A percentile compares a stretch with the other conserved stretches of the same genome.
These are phyloP conservation scores for Rattus norvegicus DNA, from an alignment of 2,113 vertebrate genomes.

Conservation along the genomic window GRCr8 NC_086024.1:39797001-39797500, in stretches of 20 bases:
- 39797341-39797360: background rate
- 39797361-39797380: background rate
- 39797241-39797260: background rate
- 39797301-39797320: background rate
- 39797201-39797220: background rate
- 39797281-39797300: background rate
- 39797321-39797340: background rate
- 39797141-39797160: background rate
- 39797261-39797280: background rate
- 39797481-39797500: background rate
- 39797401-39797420: background rate
- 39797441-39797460: background rate
- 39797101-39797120: background rate
- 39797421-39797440: background rate
- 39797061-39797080: background rate
- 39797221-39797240: background rate
- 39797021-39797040: background rate
- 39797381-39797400: background rate
- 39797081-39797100: background rate
- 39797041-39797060: background rate
- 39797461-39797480: background rate
- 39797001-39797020: background rate
- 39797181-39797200: background rate
- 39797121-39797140: background rate
- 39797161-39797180: background rate